Evolutionary conservation across 2,888 invertebrate species (phyloP).

Genomic region (Therioaphis trifolii): DNA sequence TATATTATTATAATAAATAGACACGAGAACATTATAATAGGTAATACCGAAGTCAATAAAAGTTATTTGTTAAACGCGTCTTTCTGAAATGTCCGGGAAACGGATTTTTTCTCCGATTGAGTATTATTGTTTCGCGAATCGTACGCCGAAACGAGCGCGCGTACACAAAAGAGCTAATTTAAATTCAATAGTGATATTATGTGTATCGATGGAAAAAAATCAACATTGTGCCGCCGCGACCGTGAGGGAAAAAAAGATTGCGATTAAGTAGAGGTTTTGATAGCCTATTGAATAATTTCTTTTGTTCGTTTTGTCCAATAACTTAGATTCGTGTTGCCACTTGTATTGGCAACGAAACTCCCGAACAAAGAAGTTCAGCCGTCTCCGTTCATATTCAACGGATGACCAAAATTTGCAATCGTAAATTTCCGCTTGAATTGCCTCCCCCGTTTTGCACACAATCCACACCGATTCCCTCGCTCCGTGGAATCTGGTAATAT

Average conservation of each 20-base stretch:
- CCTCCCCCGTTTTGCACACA: slow-evolving; percentile 13
- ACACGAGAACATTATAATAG: too few species aligned
- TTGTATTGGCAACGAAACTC: slow-evolving; percentile 6
- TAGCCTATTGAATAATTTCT: slow-evolving; percentile 36
- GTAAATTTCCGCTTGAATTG: slow-evolving; percentile 49
- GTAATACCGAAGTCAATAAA: too few species aligned
- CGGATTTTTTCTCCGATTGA: too few species aligned
- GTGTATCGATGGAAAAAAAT: background rate
- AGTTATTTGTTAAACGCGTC: too few species aligned
- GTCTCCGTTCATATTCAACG: slow-evolving; percentile 21
- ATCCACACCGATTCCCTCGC: background rate
- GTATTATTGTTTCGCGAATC: background rate
- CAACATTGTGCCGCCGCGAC: background rate
- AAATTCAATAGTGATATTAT: background rate
- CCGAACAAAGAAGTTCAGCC: slow-evolving; percentile 29
- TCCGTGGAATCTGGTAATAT: slow-evolving; percentile 24
- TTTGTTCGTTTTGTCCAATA: slow-evolving; percentile 43
- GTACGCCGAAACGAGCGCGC: background rate
- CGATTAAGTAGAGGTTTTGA: background rate
- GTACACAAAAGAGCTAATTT: slow-evolving; percentile 16
- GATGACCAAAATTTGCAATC: slow-evolving; percentile 39
- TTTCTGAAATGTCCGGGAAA: too few species aligned
- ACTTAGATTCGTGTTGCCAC: slow-evolving; percentile 35
- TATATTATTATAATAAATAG: too few species aligned
- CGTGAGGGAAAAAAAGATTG: background rate